A percentile compares a stretch with the other conserved stretches of the same genome.
Evolutionary conservation across 2,797 vertebrate genomes (phyloP).

Genomic region (Eulemur albifrons): DNA sequence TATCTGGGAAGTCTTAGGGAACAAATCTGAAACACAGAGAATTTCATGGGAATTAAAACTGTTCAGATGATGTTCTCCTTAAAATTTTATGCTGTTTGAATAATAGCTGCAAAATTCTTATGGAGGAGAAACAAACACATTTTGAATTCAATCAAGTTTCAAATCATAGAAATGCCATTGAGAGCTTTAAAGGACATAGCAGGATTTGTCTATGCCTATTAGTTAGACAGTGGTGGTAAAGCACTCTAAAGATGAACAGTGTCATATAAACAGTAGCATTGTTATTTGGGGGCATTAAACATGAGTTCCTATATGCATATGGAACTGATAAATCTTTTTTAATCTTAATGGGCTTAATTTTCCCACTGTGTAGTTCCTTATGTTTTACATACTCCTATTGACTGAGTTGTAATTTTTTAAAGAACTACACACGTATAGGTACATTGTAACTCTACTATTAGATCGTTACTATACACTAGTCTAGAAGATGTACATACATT

Average conservation of each 20-base stretch:
- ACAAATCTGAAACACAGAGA: background rate
- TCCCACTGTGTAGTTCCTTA: background rate
- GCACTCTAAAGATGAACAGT: background rate
- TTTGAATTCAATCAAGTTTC: slow-evolving; percentile 5
- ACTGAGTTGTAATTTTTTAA: background rate
- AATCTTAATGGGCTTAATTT: slow-evolving; percentile 23
- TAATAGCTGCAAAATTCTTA: background rate
- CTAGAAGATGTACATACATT: background rate
- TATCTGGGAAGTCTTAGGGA: background rate
- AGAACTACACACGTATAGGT: background rate
- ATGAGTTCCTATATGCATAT: background rate
- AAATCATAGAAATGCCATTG: background rate
- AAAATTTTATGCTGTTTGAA: slow-evolving; percentile 8
- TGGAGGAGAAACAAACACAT: background rate
- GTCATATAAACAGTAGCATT: background rate
- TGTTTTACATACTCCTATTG: background rate
- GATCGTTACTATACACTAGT: background rate
- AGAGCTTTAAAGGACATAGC: slow-evolving; percentile 26
- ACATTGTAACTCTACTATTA: background rate
- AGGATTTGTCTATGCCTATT: slow-evolving; percentile 7
- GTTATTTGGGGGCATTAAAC: background rate
- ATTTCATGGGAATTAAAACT: background rate
- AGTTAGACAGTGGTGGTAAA: background rate
- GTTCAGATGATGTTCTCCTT: background rate
- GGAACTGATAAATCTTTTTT: background rate